Evolutionary conservation across 1,140 invertebrate species (phyloP).

Genomic region (Ostrea edulis): DNA sequence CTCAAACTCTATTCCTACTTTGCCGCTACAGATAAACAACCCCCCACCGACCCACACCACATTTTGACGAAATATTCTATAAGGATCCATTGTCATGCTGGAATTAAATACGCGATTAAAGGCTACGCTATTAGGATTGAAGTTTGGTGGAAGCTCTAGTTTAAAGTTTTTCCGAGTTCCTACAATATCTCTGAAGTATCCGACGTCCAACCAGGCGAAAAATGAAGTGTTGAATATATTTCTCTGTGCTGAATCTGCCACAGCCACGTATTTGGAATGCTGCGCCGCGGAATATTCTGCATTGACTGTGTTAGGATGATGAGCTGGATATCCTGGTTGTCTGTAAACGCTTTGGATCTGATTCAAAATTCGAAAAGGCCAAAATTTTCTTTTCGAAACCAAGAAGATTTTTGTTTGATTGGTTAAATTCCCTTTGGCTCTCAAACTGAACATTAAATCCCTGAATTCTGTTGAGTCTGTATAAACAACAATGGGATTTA

Average conservation of each 20-base stretch:
- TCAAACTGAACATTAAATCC: conserved; percentile 45
- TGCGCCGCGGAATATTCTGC: conserved; percentile 64
- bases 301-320: conserved; percentile 65
- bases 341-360: conserved; percentile 61
- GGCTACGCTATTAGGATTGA: conserved; percentile 57
- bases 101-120: conserved; percentile 52
- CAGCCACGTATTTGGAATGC: conserved; percentile 64
- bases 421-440: conserved; percentile 42
- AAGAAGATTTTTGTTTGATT: conserved; percentile 59
- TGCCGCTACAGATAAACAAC: conserved; percentile 52
- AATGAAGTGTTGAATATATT: conserved; percentile 57
- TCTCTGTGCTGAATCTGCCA: conserved; percentile 51
- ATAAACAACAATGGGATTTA: conserved; percentile 63
- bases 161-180: conserved; percentile 45
- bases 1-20: conserved; percentile 59
- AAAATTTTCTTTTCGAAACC: conserved; percentile 51
- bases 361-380: conserved; percentile 43
- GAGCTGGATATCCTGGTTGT: conserved; percentile 61
- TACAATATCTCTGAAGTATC: conserved; percentile 66
- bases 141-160: conserved; percentile 53
- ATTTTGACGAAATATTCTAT: conserved; percentile 54
- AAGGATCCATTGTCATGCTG: not conserved
- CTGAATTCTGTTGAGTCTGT: conserved; percentile 61
- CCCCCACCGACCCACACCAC: conserved; percentile 63
- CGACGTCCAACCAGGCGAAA: conserved; percentile 69